Base-by-base conservation (phyloP, 2,113 vertebrate species). In the Phodopus roborovskii region DNA sequence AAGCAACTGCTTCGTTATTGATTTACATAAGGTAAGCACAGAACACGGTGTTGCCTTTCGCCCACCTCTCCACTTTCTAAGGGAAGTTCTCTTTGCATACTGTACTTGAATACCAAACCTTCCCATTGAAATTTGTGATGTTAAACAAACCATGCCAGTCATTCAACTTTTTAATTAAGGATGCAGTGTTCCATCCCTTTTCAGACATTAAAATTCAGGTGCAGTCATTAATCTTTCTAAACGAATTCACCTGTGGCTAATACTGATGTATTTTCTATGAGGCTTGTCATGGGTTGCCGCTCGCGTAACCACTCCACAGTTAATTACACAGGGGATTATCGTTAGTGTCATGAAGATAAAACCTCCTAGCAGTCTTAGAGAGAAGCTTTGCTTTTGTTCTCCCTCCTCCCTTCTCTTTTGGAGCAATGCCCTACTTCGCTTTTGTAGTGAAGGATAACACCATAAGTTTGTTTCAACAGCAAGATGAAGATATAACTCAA, bases 161-260 rank as follows among this genome's bases (percentile, higher is more conserved):
- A 98, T 99, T 99, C 98, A 99, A 98, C 98, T 99, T 99, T 99
- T 99, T 99, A 99, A 99, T 99, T 99, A 99, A 98, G 98, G 98
- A 99, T 99, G 99, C 99, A 98, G 98, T 97, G 98, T 99, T 99
- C 98, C 98, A 98, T 99, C 98, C 98, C 98, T 98, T 99, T 98
- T 97, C 98, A 98, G 98, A 98, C 99, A 99, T 99, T 99, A 99
- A 99, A 99, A 99, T 99, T 99, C 98, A 99, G 98, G 98, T 99
- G 98, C 98, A 98, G 98, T 98, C 99, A 99, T 99, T 99, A 99
- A 99, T 99, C 99, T 99, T 99, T 99, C 99, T 98, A 99, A 99
- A 99, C 97, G 99, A 99, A 99, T 99, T 99, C 99, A 99, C 99
- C 99, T 99, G 99, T 99, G 99, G 99, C 99, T 99, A 99, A 99